Conservation (phyloP, 1,140 invertebrate species). For the Lasioglossum albipes region DNA sequence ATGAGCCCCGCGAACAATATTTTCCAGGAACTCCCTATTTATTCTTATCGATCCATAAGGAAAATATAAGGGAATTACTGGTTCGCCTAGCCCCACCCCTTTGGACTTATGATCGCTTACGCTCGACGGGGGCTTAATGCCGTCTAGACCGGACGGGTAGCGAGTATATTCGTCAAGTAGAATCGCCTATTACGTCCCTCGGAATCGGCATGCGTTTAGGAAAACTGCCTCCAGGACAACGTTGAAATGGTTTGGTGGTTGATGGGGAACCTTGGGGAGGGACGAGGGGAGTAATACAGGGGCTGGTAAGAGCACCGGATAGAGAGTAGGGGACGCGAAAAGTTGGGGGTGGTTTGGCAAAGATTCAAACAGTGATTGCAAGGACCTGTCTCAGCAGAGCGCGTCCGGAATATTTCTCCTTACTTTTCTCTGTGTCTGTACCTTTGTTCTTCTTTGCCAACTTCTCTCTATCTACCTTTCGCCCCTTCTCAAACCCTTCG, state of each 20-base stretch:
- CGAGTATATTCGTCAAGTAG: constrained; percentile 68
- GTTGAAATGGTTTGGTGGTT: not conserved
- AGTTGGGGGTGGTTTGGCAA: constrained; percentile 70
- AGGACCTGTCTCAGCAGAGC: constrained; percentile 75
- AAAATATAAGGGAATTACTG: constrained; percentile 15
- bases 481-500: not conserved
- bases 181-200: constrained; percentile 72
- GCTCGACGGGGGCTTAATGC: constrained; percentile 61
- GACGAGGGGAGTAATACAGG: not conserved
- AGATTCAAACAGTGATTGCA: constrained; percentile 78
- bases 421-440: constrained; percentile 56
- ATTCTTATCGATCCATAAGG: constrained; percentile 27
- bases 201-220: constrained; percentile 69
- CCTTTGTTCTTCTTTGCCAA: constrained; percentile 52
- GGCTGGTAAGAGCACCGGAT: not conserved
- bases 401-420: constrained; percentile 71
- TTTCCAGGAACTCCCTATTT: constrained; percentile 12
- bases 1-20: not conserved
- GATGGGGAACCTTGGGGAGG: too few species aligned
- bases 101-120: constrained; percentile 52
- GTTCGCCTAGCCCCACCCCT: not conserved
- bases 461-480: constrained; percentile 32
- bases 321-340: constrained; percentile 9
- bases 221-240: constrained; percentile 59
- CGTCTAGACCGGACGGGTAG: constrained; percentile 73